Evolutionary conservation across 2,113 vertebrate genomes (phyloP).

Genomic region (Periophthalmus modestus): DNA sequence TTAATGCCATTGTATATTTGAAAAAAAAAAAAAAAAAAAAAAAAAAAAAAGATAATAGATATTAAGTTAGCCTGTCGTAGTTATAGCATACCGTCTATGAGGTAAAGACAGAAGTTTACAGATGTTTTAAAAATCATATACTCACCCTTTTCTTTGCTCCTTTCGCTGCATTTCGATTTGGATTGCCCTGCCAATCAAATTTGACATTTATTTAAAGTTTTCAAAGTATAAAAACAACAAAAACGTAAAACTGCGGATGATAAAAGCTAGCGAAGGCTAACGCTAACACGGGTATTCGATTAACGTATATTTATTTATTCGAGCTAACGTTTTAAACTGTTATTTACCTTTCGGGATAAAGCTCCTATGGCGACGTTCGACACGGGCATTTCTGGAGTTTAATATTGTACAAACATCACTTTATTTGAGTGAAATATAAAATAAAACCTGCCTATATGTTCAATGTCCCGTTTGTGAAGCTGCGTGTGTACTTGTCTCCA

Average conservation of each 20-base stretch:
- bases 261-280: too few species aligned
- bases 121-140: background rate
- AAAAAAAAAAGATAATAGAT: too few species aligned
- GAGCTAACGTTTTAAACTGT: background rate
- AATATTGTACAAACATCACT: background rate
- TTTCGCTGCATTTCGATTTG: background rate
- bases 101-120: background rate
- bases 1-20: too few species aligned
- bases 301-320: too few species aligned
- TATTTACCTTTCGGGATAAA: background rate
- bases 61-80: too few species aligned
- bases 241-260: too few species aligned
- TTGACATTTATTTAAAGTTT: background rate
- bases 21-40: too few species aligned
- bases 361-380: background rate
- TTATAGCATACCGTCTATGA: background rate
- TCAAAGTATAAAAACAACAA: background rate
- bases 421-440: background rate
- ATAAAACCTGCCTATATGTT: background rate
- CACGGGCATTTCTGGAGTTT: background rate
- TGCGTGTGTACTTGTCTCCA: background rate
- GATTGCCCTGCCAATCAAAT: background rate
- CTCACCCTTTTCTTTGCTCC: background rate
- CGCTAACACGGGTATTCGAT: too few species aligned
- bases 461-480: background rate